Base-by-base conservation (phyloP, 92 coral and sea anemone genomes). In the Porites lobata region DNA sequence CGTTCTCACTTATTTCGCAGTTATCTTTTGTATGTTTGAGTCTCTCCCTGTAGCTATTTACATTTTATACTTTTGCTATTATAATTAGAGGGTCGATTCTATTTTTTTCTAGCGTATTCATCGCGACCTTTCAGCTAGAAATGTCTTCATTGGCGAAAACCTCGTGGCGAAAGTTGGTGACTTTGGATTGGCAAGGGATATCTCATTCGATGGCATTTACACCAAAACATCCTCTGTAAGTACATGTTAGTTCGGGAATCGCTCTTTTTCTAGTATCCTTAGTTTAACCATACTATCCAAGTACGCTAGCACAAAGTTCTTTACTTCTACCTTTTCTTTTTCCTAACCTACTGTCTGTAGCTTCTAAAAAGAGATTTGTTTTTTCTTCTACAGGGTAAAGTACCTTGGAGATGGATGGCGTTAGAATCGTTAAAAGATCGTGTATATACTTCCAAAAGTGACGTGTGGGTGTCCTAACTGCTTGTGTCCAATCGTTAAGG, bases 61-160 rank as follows among this genome's bases (percentile, higher is more conserved):
- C n/a, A 12, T 20, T 1, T 71, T 15, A 10, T 8, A 13, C n/a
- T 62, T 62, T 20, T 62, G 66, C n/a, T 62, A 15, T n/a, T 3
- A 10, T 7, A 15, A 47, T 71, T 1, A 32, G n/a, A 2, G 18
- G 12, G 26, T 56, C 5, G 29, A 63, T 38, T 65, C 32, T 18
- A 13, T 71, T 82, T 43, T 24, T 82, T 17, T 19, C 64, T 50
- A 84, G 87, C 50, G 72, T 63, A 74, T 84, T 74, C 87, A 84
- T 75, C 87, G 87, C 8, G 87, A 84, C 65, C 87, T 84, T 6
- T 80, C 87, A 18, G 87, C 87, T 50, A 84, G 87, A 65, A 84
- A 84, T 64, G 80, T 84, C n/a, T 63, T 84, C 20, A 64, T 84
- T 62, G 87, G 26, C 12, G 71, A 47, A 10, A 75, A 84, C 73